phyloP scores from a whole-genome alignment of 2,888 invertebrate genomes.

The Stenchaetothrips biformis region DNA sequence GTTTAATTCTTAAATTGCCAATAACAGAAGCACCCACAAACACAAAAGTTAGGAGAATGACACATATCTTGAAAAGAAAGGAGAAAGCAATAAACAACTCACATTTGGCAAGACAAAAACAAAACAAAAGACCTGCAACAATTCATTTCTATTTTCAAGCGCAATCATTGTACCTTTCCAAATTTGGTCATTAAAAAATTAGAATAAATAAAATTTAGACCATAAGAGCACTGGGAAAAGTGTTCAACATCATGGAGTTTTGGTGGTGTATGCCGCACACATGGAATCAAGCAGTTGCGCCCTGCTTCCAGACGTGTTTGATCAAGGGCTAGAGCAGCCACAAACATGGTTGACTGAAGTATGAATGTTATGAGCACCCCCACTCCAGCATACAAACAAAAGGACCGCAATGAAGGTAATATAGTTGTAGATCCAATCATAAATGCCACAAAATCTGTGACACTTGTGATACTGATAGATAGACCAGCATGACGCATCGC shows the following conservation, averaged over 20 bases:
- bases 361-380: conserved; percentile 71
- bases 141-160: not conserved
- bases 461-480: conserved; percentile 75
- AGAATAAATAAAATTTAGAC: conserved; percentile 51
- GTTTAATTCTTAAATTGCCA: conserved; percentile 61
- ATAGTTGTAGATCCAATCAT: conserved; percentile 72
- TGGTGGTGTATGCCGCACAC: conserved; percentile 52
- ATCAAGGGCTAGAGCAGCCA: conserved; percentile 70
- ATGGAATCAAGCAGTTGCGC: conserved; percentile 63
- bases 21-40: conserved; percentile 59
- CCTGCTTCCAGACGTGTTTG: conserved; percentile 57
- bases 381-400: conserved; percentile 73
- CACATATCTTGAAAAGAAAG: conserved; percentile 47
- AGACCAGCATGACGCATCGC: conserved; percentile 76
- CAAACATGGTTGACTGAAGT: conserved; percentile 75
- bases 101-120: not conserved
- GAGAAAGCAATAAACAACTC: conserved; percentile 25
- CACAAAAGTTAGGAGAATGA: conserved; percentile 56
- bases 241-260: not conserved
- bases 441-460: conserved; percentile 76
- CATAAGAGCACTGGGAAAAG: not conserved
- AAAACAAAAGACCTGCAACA: conserved; percentile 27
- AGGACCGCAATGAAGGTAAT: conserved; percentile 73
- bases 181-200: conserved; percentile 60
- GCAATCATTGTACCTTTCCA: conserved; percentile 53